Conservation (phyloP, 1,140 invertebrate species). For the Drepana arcuata region DNA sequence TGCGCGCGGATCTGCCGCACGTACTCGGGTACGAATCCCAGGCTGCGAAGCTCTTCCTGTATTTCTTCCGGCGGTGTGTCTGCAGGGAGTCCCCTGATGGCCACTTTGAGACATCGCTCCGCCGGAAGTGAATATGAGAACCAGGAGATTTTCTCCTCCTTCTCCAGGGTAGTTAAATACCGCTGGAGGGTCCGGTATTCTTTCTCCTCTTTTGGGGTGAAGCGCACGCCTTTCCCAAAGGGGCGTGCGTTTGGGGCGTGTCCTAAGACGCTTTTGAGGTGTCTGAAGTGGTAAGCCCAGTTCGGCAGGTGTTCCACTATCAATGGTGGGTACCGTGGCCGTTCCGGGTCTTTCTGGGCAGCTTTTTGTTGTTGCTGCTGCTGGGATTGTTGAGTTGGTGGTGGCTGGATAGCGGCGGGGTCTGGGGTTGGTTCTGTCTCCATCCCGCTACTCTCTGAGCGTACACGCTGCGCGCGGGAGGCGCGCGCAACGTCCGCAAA, state of each 20-base stretch:
- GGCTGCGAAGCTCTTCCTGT: background rate
- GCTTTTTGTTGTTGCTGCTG: too few relatives aligned
- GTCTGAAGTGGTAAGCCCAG: too few relatives aligned
- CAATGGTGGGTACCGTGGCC: too few relatives aligned
- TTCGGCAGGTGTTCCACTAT: too few relatives aligned
- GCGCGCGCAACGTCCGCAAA: too few relatives aligned
- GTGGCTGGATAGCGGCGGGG: too few relatives aligned
- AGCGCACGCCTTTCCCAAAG: constrained; percentile 3
- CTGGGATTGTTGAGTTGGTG: too few relatives aligned
- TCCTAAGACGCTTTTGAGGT: background rate
- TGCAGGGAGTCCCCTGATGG: constrained; percentile 8
- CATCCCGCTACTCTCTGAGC: too few relatives aligned
- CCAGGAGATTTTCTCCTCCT: background rate
- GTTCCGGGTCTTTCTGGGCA: too few relatives aligned
- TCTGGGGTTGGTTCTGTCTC: too few relatives aligned
- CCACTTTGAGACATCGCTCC: constrained; percentile 8
- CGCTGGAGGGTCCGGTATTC: constrained; percentile 3
- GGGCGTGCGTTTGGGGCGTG: constrained; percentile 3
- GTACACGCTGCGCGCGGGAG: too few relatives aligned
- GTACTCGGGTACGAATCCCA: constrained; percentile 1
- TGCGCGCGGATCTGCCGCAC: background rate
- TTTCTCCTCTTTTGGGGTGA: background rate
- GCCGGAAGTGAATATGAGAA: constrained; percentile 6
- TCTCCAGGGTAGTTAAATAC: constrained; percentile 1
- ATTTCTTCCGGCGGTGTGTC: background rate